Evolutionary conservation across 1,140 invertebrate species (phyloP), one percentile per base, ranked within the genome.

Genomic region (Arctopsyche grandis): DNA sequence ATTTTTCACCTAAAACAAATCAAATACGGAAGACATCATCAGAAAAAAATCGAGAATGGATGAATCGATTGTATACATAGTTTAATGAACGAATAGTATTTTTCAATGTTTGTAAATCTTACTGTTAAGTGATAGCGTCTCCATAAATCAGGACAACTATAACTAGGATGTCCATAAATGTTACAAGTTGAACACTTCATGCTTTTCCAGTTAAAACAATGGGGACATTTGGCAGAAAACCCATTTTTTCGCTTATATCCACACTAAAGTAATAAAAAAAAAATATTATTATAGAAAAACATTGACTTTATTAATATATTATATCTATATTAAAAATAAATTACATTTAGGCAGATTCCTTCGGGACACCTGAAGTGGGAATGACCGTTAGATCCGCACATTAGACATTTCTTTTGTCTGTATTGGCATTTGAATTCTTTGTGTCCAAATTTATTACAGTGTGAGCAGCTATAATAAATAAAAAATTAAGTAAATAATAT

Each of bases 61-160:
- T 19, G 24, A n/a, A n/a, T n/a, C n/a, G n/a, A n/a, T n/a, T n/a
- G n/a, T n/a, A n/a, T n/a, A n/a, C n/a, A n/a, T n/a, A n/a, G n/a
- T n/a, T n/a, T n/a, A n/a, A n/a, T n/a, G n/a, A n/a, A n/a, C n/a
- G n/a, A n/a, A n/a, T n/a, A n/a, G n/a, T n/a, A n/a, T n/a, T n/a
- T n/a, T n/a, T n/a, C 1, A 22, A 66, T 9, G 4, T 1, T 66
- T 21, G 21, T 4, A 38, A 38, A 38, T 38, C 29, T 79, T 77
- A 83, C 81, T 24, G 81, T 83, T 16, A 79, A 77, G 69, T 83
- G 81, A 63, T 83, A 83, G 58, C 81, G 78, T 66, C 79, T 79
- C 81, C 81, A 83, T 19, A 75, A 43, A 69, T 83, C 81, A 21
- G 81, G 77, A 77, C 81, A 83, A 14, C 19, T 58, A n/a, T 46